Percentiles rank a stretch among this genome's conserved stretches.
Evolutionary conservation across 1,140 invertebrate genomes (phyloP).

Genomic region (Listronotus oregonensis): DNA sequence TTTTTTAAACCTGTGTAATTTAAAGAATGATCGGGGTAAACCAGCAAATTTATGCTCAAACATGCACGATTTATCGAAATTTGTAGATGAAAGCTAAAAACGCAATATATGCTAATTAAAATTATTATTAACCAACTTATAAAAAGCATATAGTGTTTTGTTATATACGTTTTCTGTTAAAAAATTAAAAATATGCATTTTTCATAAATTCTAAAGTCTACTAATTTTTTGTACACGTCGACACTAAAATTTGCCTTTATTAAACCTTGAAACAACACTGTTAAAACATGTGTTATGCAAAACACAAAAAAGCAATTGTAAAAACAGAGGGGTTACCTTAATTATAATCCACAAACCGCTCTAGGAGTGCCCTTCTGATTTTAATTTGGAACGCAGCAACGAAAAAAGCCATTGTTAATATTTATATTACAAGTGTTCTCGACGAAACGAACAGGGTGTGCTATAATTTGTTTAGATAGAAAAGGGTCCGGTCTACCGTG

Average conservation of each 20-base stretch:
- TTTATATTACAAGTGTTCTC: conserved; percentile 33
- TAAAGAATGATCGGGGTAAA: too few relatives aligned
- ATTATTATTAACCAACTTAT: too few relatives aligned
- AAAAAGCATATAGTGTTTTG: too few relatives aligned
- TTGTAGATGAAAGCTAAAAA: too few relatives aligned
- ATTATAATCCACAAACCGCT: conserved; percentile 27
- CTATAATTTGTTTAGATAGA: conserved; percentile 31
- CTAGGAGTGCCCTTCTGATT: conserved; percentile 31
- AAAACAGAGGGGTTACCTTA: conserved; percentile 22
- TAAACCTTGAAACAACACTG: background rate
- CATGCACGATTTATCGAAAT: too few relatives aligned
- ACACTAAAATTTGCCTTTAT: background rate
- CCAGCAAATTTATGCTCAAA: too few relatives aligned
- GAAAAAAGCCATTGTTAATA: conserved; percentile 28
- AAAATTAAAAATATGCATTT: too few relatives aligned
- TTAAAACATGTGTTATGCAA: background rate
- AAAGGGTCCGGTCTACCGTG: conserved; percentile 26
- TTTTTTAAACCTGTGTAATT: too few relatives aligned
- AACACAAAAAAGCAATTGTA: conserved; percentile 19
- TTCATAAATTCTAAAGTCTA: too few relatives aligned
- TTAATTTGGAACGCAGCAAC: conserved; percentile 14
- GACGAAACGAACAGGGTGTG: conserved; percentile 21
- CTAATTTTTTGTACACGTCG: too few relatives aligned
- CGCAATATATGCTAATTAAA: too few relatives aligned
- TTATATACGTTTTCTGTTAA: too few relatives aligned